phyloP scores from a whole-genome alignment of 2,797 vertebrate genomes.

The Gephyroberyx darwinii region DNA sequence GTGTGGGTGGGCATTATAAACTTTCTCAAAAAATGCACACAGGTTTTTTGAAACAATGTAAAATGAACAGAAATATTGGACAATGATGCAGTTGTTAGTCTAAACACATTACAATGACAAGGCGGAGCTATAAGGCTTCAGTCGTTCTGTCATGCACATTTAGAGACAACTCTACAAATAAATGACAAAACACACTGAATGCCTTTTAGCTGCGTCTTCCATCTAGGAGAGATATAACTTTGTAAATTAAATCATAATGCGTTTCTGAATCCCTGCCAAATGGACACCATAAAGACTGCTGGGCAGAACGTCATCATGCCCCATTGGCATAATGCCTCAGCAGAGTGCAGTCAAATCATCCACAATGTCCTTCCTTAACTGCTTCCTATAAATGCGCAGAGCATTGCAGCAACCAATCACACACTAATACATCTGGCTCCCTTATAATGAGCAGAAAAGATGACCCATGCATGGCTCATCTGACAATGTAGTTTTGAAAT shows the following conservation, averaged over 20 bases:
- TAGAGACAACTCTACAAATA: slow-evolving; percentile 18
- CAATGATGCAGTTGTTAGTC: too few species aligned
- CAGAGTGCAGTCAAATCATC: slow-evolving; percentile 67
- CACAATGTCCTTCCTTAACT: slow-evolving; percentile 62
- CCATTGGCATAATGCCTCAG: slow-evolving; percentile 65
- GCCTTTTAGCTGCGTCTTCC: slow-evolving; percentile 17
- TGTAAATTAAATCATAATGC: slow-evolving; percentile 64
- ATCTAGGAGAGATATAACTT: slow-evolving; percentile 45
- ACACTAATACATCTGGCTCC: slow-evolving; percentile 57
- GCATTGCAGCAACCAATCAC: slow-evolving; percentile 59
- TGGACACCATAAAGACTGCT: slow-evolving; percentile 66
- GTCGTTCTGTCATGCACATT: slow-evolving; percentile 21
- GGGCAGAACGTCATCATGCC: slow-evolving; percentile 57
- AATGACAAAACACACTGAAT: not conserved
- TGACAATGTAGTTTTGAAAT: slow-evolving; percentile 32
- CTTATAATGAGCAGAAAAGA: slow-evolving; percentile 54
- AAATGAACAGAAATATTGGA: slow-evolving; percentile 5
- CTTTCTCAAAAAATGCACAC: slow-evolving; percentile 43
- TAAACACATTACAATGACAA: not conserved
- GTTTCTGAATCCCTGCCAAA: slow-evolving; percentile 69
- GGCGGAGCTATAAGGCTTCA: not conserved
- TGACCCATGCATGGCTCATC: slow-evolving; percentile 41
- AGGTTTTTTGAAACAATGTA: slow-evolving; percentile 17
- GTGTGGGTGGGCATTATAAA: slow-evolving; percentile 56
- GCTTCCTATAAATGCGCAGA: slow-evolving; percentile 62